Base-by-base conservation (phyloP, 2,888 invertebrate species). In the Cataglyphis altisquamis region DNA sequence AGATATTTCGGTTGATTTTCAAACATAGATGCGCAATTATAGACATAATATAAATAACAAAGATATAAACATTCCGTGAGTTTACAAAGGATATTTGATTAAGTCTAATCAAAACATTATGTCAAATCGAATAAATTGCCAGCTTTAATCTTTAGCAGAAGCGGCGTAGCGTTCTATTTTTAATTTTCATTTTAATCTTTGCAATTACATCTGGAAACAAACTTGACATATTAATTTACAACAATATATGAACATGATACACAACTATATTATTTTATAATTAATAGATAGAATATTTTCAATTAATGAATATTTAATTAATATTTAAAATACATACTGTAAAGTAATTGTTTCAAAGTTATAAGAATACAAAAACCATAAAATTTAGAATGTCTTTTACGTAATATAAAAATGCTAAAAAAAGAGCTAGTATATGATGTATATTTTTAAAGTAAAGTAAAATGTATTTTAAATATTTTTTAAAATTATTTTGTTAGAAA, bases 71-170 rank as follows among this genome's bases (percentile, higher is more conserved):
- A 18, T 66, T 18, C 21, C n/a, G 0, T 8, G 8, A 52, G 21
- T 21, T 18, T 18, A 55, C 66, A 52, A 29, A 29, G 55, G 3
- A 55, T 52, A 64, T 67, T 75, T 75, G 75, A 52, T 66, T 39
- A 66, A 55, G 36, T 4, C 3, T 77, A 52, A 75, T 75, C 21
- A 75, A 52, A 52, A 8, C 25, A 15, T 66, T 39, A 64, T 18
- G 21, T 75, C 12, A 52, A n/a, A 9, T 64, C 52, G 6, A 52
- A 45, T 74, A 18, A 63, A 10, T 4, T 45, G 62, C 3, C 15
- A 18, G 25, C 21, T 64, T 10, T 8, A 66, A 52, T 36, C 52
- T 63, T 36, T 32, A 75, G 1, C 18, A 66, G 66, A 12, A 25
- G 64, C 15, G 18, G 10, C 8, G 5, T 29, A 52, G 6, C 15